A percentile compares a stretch with the other conserved stretches of the same genome.
These are phyloP conservation scores for Tethea ocularis DNA, from an alignment of 2,888 invertebrate species.

Conservation along the genomic window DNA sequence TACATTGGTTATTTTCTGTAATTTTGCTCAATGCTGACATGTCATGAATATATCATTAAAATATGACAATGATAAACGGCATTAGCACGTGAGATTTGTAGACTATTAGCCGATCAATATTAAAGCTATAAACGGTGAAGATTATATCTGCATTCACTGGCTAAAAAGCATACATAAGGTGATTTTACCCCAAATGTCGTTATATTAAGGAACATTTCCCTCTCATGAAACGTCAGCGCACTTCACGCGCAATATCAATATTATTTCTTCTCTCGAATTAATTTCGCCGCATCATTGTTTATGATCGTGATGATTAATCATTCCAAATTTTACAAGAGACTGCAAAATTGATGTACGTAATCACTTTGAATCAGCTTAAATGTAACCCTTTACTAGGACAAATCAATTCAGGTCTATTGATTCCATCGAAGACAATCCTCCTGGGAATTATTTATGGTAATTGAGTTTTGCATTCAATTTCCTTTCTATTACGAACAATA, in stretches of 20 bases:
- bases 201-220: no score
- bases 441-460: slow-evolving; percentile 59
- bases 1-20: slow-evolving; percentile 36
- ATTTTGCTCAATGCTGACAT: not conserved
- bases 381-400: slow-evolving; percentile 15
- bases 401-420: slow-evolving; percentile 51
- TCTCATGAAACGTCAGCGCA: no score
- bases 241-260: not conserved
- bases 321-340: not conserved
- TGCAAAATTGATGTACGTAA: slow-evolving; percentile 6
- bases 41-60: not conserved
- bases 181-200: no score
- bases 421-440: slow-evolving; percentile 42
- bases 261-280: not conserved
- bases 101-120: no score
- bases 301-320: not conserved
- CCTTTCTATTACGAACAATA: slow-evolving; percentile 56
- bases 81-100: no score
- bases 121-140: no score
- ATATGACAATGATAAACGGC: no score
- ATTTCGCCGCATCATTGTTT: not conserved
- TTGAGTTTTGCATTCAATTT: slow-evolving; percentile 68
- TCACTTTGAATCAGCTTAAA: slow-evolving; percentile 7
- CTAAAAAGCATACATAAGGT: no score
- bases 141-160: no score